Base-by-base conservation (phyloP, 2,888 invertebrate species). In the Cerceris rybyensis region DNA sequence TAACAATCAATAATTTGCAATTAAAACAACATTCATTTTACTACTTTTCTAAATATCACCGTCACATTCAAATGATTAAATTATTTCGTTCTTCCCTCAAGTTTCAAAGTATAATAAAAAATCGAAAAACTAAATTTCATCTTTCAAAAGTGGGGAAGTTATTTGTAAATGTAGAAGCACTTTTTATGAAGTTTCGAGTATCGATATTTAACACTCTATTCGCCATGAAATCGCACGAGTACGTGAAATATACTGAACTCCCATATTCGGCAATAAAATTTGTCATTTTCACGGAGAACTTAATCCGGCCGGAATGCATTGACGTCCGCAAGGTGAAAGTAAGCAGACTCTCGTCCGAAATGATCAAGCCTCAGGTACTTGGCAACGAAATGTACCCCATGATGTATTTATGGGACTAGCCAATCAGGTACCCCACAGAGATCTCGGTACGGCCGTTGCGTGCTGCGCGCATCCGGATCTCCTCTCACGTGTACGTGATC, bases 401-500 rank as follows among this genome's bases (percentile, higher is more conserved):
- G 60, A 61, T 17, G 67, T 61, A 54, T 68, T 80, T 68, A 75
- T 49, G 74, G 57, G 49, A 55, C 70, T 71, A 60, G 59, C 77
- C 79, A 69, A 79, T 65, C 73, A 60, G 69, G 65, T 49, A 71
- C 17, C 64, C 43, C 57, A 17, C 42, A 49, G 46, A 59, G 59
- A 73, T 60, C 64, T 67, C 58, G 76, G 49, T 70, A 16, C 64
- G 63, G 42, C 41, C 57, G 69, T 79, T 46, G 75, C 75, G 80
- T 70, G 74, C 68, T 49, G 49, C 64, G 59, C 63, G 83, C 64
- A 76, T 73, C 80, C 81, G 83, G 81, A 83, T 76, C 76, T 81
- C 78, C 81, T 80, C 81, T 76, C 79, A 67, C 75, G 79, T 54
- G 79, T 70, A 75, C 73, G 73, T 66, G 69, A 70, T 60, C 70